Percentiles rank a stretch among this genome's conserved stretches.
phyloP scores from a whole-genome alignment of 2,113 vertebrate species.

The Thalassarche chlororhynchos region DNA sequence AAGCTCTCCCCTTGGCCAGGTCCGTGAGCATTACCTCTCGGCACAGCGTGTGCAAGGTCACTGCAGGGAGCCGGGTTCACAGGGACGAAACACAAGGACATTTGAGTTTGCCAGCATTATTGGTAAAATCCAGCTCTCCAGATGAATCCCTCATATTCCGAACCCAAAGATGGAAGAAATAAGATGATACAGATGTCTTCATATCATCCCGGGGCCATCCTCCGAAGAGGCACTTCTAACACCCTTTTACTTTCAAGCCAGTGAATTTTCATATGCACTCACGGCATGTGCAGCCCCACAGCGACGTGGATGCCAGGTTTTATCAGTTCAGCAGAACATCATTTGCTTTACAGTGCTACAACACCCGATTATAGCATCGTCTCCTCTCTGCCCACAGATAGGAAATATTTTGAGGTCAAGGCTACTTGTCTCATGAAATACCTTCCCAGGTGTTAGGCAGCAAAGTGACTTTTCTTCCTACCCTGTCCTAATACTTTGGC shows the following conservation, averaged over 20 bases:
- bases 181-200: neutral
- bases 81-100: neutral
- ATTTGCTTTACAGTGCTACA: neutral
- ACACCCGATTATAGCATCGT: neutral
- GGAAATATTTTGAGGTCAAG: neutral
- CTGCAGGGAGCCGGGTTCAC: neutral
- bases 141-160: neutral
- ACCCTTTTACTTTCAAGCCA: constrained; percentile 4
- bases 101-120: neutral
- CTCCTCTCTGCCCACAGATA: neutral
- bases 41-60: neutral
- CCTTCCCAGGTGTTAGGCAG: neutral
- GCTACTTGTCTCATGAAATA: neutral
- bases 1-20: neutral
- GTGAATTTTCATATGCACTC: neutral
- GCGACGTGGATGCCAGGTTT: neutral
- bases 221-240: neutral
- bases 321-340: neutral
- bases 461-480: neutral
- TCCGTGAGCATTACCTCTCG: rapidly evolving
- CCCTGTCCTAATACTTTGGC: neutral
- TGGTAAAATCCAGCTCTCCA: neutral
- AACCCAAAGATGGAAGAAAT: neutral
- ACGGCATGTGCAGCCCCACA: neutral
- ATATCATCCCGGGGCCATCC: neutral